These are phyloP conservation scores for Tiliacea aurago DNA, from an alignment of 2,888 invertebrate species.

Conservation along the genomic window DNA sequence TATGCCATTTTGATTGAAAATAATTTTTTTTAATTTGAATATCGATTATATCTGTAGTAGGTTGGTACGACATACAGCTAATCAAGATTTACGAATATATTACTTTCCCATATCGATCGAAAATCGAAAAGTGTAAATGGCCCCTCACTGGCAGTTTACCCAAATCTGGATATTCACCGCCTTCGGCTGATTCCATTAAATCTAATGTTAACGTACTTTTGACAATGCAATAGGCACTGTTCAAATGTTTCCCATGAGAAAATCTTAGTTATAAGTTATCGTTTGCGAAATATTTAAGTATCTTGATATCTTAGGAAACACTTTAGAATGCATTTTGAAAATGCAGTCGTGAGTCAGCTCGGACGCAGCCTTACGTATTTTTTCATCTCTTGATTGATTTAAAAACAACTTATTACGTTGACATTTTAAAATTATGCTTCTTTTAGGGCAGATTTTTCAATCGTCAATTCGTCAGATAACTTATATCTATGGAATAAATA, in stretches of 20 bases:
- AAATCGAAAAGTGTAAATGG: constrained; percentile 19
- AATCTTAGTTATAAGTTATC: background rate
- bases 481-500: background rate
- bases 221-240: constrained; percentile 31
- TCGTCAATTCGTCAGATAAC: background rate
- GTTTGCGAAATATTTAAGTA: constrained; percentile 19
- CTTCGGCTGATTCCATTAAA: constrained; percentile 42
- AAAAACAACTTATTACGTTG: background rate
- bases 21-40: background rate
- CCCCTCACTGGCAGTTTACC: constrained; percentile 25
- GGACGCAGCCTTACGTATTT: background rate
- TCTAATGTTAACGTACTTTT: constrained; percentile 52
- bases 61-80: background rate
- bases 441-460: background rate
- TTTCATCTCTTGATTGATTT: background rate
- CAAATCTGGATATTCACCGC: constrained; percentile 44
- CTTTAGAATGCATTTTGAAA: background rate
- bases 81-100: background rate
- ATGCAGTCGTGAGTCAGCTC: background rate
- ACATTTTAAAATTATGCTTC: background rate
- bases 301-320: background rate
- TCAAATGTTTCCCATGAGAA: constrained; percentile 49
- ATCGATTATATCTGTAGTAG: background rate
- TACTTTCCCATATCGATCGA: constrained; percentile 21
- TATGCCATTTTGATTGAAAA: background rate